phyloP scores from a whole-genome alignment of 1,140 invertebrate genomes.

The Drosophila guanche region DNA sequence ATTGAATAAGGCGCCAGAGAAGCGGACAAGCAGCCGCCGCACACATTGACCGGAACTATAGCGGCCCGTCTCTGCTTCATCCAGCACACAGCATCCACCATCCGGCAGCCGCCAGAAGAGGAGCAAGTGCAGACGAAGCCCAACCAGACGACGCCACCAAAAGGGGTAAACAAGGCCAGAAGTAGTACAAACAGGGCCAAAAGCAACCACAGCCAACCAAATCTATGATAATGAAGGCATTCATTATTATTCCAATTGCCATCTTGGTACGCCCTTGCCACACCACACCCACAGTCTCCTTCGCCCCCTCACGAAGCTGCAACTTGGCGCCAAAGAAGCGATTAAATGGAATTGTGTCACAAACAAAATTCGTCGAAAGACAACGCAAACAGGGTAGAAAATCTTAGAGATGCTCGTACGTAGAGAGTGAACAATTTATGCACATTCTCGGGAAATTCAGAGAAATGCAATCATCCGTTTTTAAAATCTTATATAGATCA shows the following conservation, averaged over 20 bases:
- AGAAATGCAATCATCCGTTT: not conserved
- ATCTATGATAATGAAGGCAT: constrained; percentile 78
- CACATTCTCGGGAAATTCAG: constrained; percentile 21
- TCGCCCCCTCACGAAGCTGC: constrained; percentile 40
- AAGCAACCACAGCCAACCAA: constrained; percentile 34
- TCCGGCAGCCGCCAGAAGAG: not conserved
- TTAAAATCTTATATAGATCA: constrained; percentile 1
- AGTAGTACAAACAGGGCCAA: constrained; percentile 22
- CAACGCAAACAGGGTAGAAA: constrained; percentile 22
- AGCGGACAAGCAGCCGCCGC: constrained; percentile 16
- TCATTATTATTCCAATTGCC: constrained; percentile 79
- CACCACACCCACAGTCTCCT: constrained; percentile 12
- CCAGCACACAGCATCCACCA: not conserved
- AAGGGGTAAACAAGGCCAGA: constrained; percentile 66
- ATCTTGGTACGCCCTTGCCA: constrained; percentile 32
- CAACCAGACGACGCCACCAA: constrained; percentile 49
- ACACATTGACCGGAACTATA: constrained; percentile 59
- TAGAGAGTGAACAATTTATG: constrained; percentile 42
- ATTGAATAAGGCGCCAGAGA: constrained; percentile 44
- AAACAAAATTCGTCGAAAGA: constrained; percentile 62
- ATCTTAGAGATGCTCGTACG: not conserved
- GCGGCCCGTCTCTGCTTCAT: constrained; percentile 20
- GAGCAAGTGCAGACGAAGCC: constrained; percentile 27
- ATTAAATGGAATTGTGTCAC: constrained; percentile 80
- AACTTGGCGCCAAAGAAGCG: constrained; percentile 72